These are phyloP conservation scores for Syrista parreyssii DNA, from an alignment of 2,888 invertebrate genomes.

Conservation along the genomic window DNA sequence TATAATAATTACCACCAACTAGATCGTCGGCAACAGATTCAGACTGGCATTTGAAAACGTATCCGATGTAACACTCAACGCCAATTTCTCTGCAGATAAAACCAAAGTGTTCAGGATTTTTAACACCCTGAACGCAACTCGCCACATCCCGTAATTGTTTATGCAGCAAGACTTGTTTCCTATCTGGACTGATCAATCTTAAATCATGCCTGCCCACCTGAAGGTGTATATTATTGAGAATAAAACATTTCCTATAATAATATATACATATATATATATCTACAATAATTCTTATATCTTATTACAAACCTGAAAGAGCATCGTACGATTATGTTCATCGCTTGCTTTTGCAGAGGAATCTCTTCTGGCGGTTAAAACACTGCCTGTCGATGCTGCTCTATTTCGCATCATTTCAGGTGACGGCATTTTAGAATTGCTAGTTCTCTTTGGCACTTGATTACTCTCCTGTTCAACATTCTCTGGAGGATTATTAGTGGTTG, in stretches of 20 bases:
- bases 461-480: constrained; percentile 41
- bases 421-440: constrained; percentile 40
- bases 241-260: not conserved
- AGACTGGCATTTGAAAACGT: constrained; percentile 90
- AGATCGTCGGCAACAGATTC: constrained; percentile 85
- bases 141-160: constrained; percentile 90
- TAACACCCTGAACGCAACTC: constrained; percentile 85
- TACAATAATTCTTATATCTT: not conserved
- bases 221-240: not conserved
- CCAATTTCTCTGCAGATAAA: constrained; percentile 88
- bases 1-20: constrained; percentile 71
- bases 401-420: constrained; percentile 63
- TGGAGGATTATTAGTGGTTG: constrained; percentile 29
- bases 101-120: constrained; percentile 88
- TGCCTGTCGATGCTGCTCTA: constrained; percentile 67
- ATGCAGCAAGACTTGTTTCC: constrained; percentile 89
- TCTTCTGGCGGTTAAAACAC: constrained; percentile 55
- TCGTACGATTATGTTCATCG: constrained; percentile 87
- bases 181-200: constrained; percentile 91
- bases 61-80: constrained; percentile 79
- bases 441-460: constrained; percentile 30
- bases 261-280: not conserved
- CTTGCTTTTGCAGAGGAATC: constrained; percentile 50
- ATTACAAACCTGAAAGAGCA: constrained; percentile 82
- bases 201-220: constrained; percentile 88